Base-by-base conservation (phyloP, 1,140 invertebrate genomes). In the Batillaria attramentaria region DNA sequence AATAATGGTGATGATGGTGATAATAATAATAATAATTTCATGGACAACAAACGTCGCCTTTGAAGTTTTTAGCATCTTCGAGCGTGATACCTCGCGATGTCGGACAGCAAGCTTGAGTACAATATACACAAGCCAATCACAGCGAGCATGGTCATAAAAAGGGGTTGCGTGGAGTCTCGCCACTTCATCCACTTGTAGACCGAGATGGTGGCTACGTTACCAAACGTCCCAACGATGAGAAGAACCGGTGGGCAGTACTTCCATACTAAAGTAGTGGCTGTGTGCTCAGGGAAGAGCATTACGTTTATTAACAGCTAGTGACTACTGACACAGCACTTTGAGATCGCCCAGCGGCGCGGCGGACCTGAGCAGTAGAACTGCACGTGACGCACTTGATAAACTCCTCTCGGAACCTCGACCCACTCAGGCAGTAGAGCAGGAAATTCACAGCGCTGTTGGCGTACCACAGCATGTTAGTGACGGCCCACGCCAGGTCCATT, bases 391-490 rank as follows among this genome's bases (percentile, higher is more conserved):
- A n/a, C n/a, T n/a, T n/a, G n/a, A n/a, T n/a, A n/a, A n/a, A n/a
- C n/a, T n/a, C n/a, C n/a, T n/a, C n/a, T n/a, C 54, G 33, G 54
- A 75, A 75, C 35, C 28, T 41, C 1, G 3, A 28, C 0, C 73
- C 73, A 8, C 33, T 75, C 35, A 75, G 57, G 31, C 73, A 75
- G 54, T 75, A 65, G 35, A 75, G 24, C 35, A 62, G 62, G 31
- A 75, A 75, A 28, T 75, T 75, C 5, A 75, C 35, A 13, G 73
- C 57, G n/a, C 33, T 24, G 35, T 75, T 75, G n/a, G 39, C 33
- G n/a, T 75, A 75, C 73, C 73, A 75, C 73, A 75, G 5, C 33
- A 70, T 24, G 43, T 69, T 57, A 72, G 65, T 31, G 68, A 84
- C 18, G 28, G 39, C 37, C 73, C 37, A 75, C 35, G n/a, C 18